Conservation (phyloP, 2,797 vertebrate species). For the Hemitrygon akajei region DNA sequence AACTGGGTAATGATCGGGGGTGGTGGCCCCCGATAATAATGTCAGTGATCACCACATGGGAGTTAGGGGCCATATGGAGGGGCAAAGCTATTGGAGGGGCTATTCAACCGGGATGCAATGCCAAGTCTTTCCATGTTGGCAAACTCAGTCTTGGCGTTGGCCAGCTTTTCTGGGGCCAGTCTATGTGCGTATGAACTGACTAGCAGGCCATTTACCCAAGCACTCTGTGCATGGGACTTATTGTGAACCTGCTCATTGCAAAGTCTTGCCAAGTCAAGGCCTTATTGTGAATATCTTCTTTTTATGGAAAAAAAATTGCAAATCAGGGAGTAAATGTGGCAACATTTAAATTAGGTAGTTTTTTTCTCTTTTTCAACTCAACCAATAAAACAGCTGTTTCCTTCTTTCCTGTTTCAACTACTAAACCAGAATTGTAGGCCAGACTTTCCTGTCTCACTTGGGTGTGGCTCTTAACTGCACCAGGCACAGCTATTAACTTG, state of each 20-base stretch:
- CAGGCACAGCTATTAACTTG: not conserved
- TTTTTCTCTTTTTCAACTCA: constrained; percentile 1
- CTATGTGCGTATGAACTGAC: too few relatives aligned
- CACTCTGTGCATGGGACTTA: not conserved
- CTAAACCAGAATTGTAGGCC: not conserved
- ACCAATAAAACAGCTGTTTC: not conserved
- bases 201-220: not conserved
- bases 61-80: too few relatives aligned
- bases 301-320: not conserved
- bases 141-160: too few relatives aligned
- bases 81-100: too few relatives aligned
- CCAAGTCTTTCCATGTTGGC: too few relatives aligned
- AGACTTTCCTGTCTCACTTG: not conserved
- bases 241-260: not conserved
- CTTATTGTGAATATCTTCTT: not conserved
- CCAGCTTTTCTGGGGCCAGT: too few relatives aligned
- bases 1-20: too few relatives aligned
- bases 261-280: not conserved
- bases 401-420: not conserved
- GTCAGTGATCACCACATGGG: too few relatives aligned
- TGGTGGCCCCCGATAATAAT: too few relatives aligned
- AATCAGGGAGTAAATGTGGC: not conserved
- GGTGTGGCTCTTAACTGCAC: not conserved
- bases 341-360: not conserved
- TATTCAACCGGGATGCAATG: too few relatives aligned